phyloP scores from a whole-genome alignment of 2,797 vertebrate species.

The Spondyliosoma cantharus region DNA sequence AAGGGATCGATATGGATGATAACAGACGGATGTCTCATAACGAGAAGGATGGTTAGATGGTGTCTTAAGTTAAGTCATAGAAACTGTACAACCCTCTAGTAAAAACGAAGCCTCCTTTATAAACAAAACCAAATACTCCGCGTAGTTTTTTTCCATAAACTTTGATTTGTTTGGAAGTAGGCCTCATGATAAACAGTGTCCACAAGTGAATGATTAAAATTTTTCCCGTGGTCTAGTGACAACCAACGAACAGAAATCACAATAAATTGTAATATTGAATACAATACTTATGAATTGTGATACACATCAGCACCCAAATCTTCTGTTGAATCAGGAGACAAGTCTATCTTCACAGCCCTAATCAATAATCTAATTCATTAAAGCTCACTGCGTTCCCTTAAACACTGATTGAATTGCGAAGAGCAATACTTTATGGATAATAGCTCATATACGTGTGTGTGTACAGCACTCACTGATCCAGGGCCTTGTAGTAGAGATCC shows the following conservation, averaged over 20 bases:
- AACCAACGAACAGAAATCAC: too few species aligned
- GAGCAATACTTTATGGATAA: not conserved
- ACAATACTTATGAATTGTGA: too few species aligned
- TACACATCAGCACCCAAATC: too few species aligned
- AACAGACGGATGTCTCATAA: not conserved
- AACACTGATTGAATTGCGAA: not conserved
- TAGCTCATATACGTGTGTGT: not conserved
- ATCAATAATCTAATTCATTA: too few species aligned
- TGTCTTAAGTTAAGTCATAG: not conserved
- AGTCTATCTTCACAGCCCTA: too few species aligned
- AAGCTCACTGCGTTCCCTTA: not conserved
- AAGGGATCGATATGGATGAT: not conserved
- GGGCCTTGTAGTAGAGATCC: constrained; percentile 96
- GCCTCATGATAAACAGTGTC: too few species aligned
- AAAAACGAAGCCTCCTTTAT: not conserved
- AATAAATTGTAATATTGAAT: too few species aligned
- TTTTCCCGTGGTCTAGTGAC: too few species aligned
- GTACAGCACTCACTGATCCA: constrained; percentile 92
- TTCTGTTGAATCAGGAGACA: too few species aligned
- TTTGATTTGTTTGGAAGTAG: too few species aligned
- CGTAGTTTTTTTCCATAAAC: too few species aligned
- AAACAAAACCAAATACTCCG: not conserved
- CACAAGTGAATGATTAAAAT: too few species aligned
- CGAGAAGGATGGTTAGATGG: not conserved
- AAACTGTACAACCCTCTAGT: not conserved